These are phyloP conservation scores for Mormyrus iriodes DNA, from an alignment of 2,113 vertebrate genomes.

Conservation along the genomic window DNA sequence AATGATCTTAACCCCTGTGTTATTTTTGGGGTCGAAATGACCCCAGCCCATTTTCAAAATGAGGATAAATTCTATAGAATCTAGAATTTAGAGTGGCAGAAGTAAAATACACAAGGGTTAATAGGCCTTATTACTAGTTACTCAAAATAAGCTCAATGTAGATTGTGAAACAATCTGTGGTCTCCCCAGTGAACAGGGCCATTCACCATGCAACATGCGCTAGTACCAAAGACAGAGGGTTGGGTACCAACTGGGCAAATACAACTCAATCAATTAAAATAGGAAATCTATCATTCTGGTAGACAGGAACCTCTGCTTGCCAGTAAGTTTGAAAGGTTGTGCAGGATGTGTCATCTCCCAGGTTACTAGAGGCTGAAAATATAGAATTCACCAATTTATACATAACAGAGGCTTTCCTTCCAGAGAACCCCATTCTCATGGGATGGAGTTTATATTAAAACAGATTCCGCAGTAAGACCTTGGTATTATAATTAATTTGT, in stretches of 20 bases:
- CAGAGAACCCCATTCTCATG: background rate
- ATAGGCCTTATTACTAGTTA: background rate
- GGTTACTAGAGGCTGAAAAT: background rate
- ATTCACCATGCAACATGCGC: background rate
- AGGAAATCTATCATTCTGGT: background rate
- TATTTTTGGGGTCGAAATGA: too few relatives aligned
- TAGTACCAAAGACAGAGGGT: background rate
- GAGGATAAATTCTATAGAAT: too few relatives aligned
- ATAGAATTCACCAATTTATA: background rate
- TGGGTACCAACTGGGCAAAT: background rate
- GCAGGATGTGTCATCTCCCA: background rate
- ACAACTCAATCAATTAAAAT: background rate
- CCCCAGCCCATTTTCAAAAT: too few relatives aligned
- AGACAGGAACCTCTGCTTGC: background rate
- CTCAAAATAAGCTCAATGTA: background rate
- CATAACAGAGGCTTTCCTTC: background rate
- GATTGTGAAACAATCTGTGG: background rate
- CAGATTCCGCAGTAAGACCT: background rate
- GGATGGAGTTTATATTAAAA: background rate
- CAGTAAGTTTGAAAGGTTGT: background rate
- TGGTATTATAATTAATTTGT: background rate
- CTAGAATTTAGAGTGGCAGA: too few relatives aligned
- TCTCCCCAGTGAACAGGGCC: background rate
- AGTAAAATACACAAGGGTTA: too few relatives aligned
- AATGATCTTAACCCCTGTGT: too few relatives aligned